Base-by-base conservation (phyloP, 2,797 vertebrate species). In the Crax fasciolata region DNA sequence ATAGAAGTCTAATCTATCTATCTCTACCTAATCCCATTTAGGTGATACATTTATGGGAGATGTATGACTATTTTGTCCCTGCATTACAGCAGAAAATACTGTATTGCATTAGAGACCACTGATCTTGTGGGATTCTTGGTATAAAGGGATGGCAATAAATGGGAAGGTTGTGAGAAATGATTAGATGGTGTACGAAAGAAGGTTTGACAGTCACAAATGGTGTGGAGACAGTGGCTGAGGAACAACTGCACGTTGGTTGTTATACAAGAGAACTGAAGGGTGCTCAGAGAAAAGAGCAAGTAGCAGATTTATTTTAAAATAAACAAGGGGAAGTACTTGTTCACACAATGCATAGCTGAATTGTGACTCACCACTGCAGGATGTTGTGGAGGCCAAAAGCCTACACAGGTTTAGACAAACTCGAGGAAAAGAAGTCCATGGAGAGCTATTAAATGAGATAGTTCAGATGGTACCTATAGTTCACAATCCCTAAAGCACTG, bases 251-350 rank as follows among this genome's bases (percentile, higher is more conserved):
- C 27, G 24, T 79, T 74, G 44, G 68, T 89, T 46, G 30, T 87
- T 72, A 65, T 24, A 19, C 52, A 27, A 8, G 46, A 86, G 70
- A 75, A 25, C 51, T 32, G 51, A 92, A 87, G 43, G 20, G n/a
- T 44, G 80, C 54, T 28, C 39, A 48, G 39, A 59, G 58, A 90
- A 90, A 81, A 84, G 51, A 94, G 62, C 87, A 90, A 94, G 83
- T n/a, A 78, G 62, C 15, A 75, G 71, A 61, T 91, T 94, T 70
- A 70, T 84, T 94, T 95, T 70, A 73, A 82, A 96, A 90, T 79
- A 94, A 96, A 93, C 87, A 94, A 91, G 19, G 74, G 94, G 90
- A 97, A 97, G 84, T 88, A 59, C 66, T 91, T 91, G 62, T 70
- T 93, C 91, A 43, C 83, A 90, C 87, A 94, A 91, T 81, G 94